Conservation (phyloP, 2,797 vertebrate genomes). For the Trachops cirrhosus region DNA sequence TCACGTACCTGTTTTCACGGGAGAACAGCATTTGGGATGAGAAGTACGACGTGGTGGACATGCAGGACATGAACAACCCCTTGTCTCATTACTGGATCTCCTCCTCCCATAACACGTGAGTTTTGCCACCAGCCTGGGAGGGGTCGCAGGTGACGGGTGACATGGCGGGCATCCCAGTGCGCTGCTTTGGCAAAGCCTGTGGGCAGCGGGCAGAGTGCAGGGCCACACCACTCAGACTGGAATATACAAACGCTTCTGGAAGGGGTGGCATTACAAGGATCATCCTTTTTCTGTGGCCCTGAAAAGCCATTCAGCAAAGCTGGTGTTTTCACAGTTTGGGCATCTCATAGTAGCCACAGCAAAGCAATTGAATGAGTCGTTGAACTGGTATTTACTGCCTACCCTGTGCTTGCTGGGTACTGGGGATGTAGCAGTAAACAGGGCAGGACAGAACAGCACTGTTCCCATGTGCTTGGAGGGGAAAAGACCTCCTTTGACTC, state of each 20-base stretch:
- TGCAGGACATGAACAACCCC: conserved; percentile 96
- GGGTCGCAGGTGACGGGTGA: rapidly evolving
- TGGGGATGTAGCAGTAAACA: neutral
- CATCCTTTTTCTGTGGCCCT: neutral
- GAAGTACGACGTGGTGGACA: conserved; percentile 88
- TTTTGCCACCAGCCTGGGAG: neutral
- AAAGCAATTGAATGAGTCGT: neutral
- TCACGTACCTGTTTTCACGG: conserved; percentile 96
- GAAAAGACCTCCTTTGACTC: neutral
- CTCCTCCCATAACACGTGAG: conserved; percentile 99
- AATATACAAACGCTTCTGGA: neutral
- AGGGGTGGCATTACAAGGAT: neutral
- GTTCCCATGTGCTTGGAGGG: neutral
- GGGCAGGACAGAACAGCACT: too few relatives aligned
- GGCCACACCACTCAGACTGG: neutral
- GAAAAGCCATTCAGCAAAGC: neutral
- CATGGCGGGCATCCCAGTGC: rapidly evolving
- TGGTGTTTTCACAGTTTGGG: neutral
- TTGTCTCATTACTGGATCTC: conserved; percentile 98
- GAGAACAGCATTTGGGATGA: conserved; percentile 98
- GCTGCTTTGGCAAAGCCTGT: rapidly evolving
- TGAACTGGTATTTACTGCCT: neutral
- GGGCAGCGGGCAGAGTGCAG: neutral
- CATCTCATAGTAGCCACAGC: neutral
- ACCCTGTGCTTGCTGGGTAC: neutral